These are phyloP conservation scores for Nematolebias whitei DNA, from an alignment of 2,113 vertebrate genomes.

Conservation along the genomic window DNA sequence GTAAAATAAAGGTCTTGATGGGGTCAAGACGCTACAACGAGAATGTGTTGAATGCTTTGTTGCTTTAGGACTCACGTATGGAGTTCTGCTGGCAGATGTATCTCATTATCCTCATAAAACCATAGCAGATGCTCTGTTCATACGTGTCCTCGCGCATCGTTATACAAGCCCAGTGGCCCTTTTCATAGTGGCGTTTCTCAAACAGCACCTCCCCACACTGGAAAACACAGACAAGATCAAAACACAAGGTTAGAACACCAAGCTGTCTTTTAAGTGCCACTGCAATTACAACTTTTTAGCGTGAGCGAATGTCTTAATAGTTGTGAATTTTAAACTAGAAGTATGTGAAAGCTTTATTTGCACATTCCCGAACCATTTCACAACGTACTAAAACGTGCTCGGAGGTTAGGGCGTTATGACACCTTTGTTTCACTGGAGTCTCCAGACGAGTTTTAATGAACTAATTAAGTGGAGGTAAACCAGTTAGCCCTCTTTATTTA, in stretches of 20 bases:
- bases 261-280: not conserved
- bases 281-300: too few relatives aligned
- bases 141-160: slow-evolving; percentile 85
- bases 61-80: slow-evolving; percentile 73
- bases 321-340: too few relatives aligned
- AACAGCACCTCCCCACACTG: slow-evolving; percentile 86
- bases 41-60: not conserved
- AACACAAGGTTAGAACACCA: not conserved
- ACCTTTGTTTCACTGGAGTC: slow-evolving; percentile 47
- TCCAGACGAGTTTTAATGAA: slow-evolving; percentile 51
- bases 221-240: not conserved
- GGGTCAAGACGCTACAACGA: not conserved
- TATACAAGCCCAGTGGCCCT: slow-evolving; percentile 89
- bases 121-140: slow-evolving; percentile 90
- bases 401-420: slow-evolving; percentile 39
- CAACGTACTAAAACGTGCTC: slow-evolving; percentile 16
- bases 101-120: slow-evolving; percentile 92
- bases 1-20: too few relatives aligned
- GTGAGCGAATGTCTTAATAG: too few relatives aligned
- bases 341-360: too few relatives aligned
- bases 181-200: slow-evolving; percentile 86
- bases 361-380: too few relatives aligned
- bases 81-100: slow-evolving; percentile 92
- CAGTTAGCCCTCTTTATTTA: slow-evolving; percentile 73
- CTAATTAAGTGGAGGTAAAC: slow-evolving; percentile 72